These are phyloP conservation scores for Glyphotaelius pellucidus DNA, from an alignment of 2,888 invertebrate genomes.

Conservation along the genomic window DNA sequence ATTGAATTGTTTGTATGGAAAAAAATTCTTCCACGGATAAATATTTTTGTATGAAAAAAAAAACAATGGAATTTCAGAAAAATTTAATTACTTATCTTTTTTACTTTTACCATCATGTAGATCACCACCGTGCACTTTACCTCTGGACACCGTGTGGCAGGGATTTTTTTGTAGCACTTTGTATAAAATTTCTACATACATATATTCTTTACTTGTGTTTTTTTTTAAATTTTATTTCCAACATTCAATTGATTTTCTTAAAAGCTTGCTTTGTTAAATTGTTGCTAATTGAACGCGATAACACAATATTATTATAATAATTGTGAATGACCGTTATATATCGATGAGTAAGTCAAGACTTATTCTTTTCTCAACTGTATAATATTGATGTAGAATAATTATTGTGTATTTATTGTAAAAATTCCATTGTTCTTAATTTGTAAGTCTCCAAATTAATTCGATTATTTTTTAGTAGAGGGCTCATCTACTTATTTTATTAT, in stretches of 20 bases:
- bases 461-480: background rate
- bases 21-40: too few relatives aligned
- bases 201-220: background rate
- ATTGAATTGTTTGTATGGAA: too few relatives aligned
- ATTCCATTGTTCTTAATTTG: background rate
- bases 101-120: too few relatives aligned
- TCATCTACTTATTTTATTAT: background rate
- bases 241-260: background rate
- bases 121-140: too few relatives aligned
- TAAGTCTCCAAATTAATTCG: constrained; percentile 2
- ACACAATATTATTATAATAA: background rate
- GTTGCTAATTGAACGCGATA: background rate
- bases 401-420: background rate
- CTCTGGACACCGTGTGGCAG: background rate
- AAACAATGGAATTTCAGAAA: too few relatives aligned
- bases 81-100: too few relatives aligned
- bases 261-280: background rate
- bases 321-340: background rate
- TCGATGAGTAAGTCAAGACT: background rate
- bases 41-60: too few relatives aligned
- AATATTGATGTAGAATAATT: background rate
- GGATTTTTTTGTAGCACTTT: background rate
- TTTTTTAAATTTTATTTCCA: background rate
- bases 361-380: background rate
- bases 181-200: background rate